Percentiles rank a stretch among this genome's conserved stretches.
Conservation (phyloP, 2,113 vertebrate genomes). For the Trematomus loennbergii region DNA sequence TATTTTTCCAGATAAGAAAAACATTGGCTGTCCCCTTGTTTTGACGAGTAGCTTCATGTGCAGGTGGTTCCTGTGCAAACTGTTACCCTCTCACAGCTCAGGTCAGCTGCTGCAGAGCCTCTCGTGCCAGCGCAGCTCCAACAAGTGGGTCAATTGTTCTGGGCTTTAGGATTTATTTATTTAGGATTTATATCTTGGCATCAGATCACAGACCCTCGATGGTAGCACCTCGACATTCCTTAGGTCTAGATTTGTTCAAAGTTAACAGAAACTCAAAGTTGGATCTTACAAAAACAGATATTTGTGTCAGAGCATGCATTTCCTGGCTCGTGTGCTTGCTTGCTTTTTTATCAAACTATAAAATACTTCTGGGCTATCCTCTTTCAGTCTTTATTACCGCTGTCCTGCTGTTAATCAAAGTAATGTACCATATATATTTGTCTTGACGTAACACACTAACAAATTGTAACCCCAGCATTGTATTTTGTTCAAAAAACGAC, state of each 20-base stretch:
- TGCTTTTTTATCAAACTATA: conserved; percentile 1
- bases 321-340: not conserved
- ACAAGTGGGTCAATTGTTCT: conserved; percentile 58
- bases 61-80: conserved; percentile 9
- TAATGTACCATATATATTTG: not conserved
- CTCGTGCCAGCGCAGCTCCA: conserved; percentile 25
- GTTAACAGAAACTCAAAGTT: no score
- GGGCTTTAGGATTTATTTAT: conserved; percentile 38
- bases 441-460: conserved; percentile 16
- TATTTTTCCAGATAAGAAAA: not conserved
- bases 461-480: not conserved
- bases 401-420: conserved; percentile 15
- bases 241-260: no score
- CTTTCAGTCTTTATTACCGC: not conserved
- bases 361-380: not conserved
- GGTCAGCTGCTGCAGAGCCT: conserved; percentile 46
- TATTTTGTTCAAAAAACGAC: not conserved
- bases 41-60: not conserved
- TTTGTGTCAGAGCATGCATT: conserved; percentile 1
- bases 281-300: no score
- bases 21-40: not conserved
- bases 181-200: conserved; percentile 31
- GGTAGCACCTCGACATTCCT: no score
- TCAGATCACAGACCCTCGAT: conserved; percentile 6
- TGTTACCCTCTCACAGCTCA: conserved; percentile 33